Evolutionary conservation across 2,888 invertebrate genomes (phyloP).

Genomic region (Pseudanteris insignis): DNA sequence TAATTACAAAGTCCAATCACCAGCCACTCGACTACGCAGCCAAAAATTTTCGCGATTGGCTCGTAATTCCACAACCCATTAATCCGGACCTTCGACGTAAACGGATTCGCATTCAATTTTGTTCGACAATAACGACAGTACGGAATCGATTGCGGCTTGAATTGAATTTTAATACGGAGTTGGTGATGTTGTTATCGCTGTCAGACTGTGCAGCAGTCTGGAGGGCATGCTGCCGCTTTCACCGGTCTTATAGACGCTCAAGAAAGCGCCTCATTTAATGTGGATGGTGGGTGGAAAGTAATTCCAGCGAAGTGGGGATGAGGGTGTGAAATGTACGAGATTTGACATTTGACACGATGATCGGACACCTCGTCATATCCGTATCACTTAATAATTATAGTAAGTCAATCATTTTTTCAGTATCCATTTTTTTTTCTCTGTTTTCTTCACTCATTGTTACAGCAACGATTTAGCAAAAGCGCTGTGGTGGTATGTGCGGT

Average conservation of each 20-base stretch:
- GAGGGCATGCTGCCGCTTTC: slow-evolving; percentile 64
- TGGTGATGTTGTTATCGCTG: slow-evolving; percentile 58
- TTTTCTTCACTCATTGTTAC: no score
- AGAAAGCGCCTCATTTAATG: slow-evolving; percentile 48
- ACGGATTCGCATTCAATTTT: slow-evolving; percentile 18
- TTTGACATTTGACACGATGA: no score
- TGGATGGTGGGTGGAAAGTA: slow-evolving; percentile 41
- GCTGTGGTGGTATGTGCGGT: no score
- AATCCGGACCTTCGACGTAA: neutral
- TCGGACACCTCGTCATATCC: slow-evolving; percentile 1
- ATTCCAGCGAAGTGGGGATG: slow-evolving; percentile 34
- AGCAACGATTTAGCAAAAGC: no score
- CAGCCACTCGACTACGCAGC: no score
- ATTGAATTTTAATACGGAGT: slow-evolving; percentile 22
- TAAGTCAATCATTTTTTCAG: slow-evolving; percentile 4
- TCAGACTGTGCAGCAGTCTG: slow-evolving; percentile 63
- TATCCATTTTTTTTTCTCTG: no score
- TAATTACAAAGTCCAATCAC: no score
- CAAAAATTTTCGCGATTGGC: no score
- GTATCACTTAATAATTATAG: neutral
- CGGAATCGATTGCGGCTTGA: slow-evolving; percentile 1
- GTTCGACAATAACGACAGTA: slow-evolving; percentile 3
- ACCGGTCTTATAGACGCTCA: slow-evolving; percentile 65
- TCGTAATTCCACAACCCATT: no score
- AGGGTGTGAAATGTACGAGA: slow-evolving; percentile 33